These are phyloP conservation scores for Varecia variegata DNA, from an alignment of 2,797 vertebrate genomes.

Conservation along the genomic window DNA sequence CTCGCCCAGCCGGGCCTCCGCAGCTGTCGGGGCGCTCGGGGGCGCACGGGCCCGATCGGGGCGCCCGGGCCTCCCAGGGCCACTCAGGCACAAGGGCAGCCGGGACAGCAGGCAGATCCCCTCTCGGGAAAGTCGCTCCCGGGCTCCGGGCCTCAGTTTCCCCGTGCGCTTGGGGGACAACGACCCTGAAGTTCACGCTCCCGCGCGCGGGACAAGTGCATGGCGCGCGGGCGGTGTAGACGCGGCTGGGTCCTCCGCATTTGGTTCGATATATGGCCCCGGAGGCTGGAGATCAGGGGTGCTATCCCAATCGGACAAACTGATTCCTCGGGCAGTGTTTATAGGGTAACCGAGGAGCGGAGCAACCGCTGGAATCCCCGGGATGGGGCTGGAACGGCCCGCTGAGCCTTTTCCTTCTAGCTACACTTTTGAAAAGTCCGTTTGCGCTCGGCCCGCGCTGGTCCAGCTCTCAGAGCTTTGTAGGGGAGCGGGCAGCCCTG, in stretches of 20 bases:
- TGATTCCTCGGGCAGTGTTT: neutral
- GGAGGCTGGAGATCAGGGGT: neutral
- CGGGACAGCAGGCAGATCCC: neutral
- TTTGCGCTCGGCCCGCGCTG: neutral
- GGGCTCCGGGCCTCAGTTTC: slow-evolving; percentile 41
- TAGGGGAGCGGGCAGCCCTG: neutral
- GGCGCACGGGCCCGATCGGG: neutral
- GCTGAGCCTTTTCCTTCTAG: neutral
- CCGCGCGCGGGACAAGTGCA: slow-evolving; percentile 67
- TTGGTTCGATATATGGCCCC: neutral
- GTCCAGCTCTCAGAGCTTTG: neutral
- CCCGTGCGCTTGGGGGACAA: neutral
- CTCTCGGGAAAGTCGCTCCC: neutral
- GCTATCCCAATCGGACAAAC: neutral
- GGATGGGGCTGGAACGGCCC: neutral
- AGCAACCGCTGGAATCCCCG: neutral
- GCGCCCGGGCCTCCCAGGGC: neutral
- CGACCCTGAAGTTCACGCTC: neutral
- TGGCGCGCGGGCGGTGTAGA: neutral
- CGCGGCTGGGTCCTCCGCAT: neutral
- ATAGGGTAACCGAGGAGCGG: neutral
- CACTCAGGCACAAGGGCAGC: neutral
- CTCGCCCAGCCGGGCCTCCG: neutral
- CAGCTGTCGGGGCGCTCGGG: neutral
- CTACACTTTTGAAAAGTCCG: accelerated